Base-by-base conservation (phyloP, 64 coral and sea anemone species). In the Orbicella faveolata region DNA sequence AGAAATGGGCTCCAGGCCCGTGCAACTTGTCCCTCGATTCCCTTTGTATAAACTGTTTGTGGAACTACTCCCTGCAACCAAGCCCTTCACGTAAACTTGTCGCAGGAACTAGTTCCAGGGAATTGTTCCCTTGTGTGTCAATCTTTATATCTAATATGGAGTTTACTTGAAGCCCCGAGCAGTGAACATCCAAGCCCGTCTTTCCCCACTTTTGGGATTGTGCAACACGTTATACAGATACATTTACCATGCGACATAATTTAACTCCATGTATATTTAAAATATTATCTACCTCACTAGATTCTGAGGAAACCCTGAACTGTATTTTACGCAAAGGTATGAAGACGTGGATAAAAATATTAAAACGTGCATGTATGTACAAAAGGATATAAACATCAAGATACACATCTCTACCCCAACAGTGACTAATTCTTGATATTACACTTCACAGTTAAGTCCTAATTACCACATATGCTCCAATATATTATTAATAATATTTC, bases 401-500 rank as follows among this genome's bases (percentile, higher is more conserved):
- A 69, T 23, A 69, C 66, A 69, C 66, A 23, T n/a, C 4, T 69
- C 66, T 69, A 69, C 20, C 66, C 23, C 0, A 77, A 4, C 30
- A 51, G 15, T 69, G 66, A n/a, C 25, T 25, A 69, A 69, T 69
- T 69, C 25, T 69, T 25, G 25, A n/a, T n/a, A 69, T 69, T n/a
- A 69, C 20, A 69, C 21, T 69, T 69, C 5, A 51, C 19, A 77
- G 20, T 20, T 77, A 77, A 44, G 18, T 51, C 75, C 75, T 51
- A 44, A 21, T 52, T 77, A 44, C 16, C 35, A 44, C 36, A 23
- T 51, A 51, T 77, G 39, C 36, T 77, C 15, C 36, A 77, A 77
- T 77, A 77, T 77, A 77, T 77, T 77, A 69, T 69, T n/a, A 57
- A 35, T 74, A 51, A 77, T 77, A 77, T 51, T 69, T 77, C 41